phyloP scores from a whole-genome alignment of 2,797 vertebrate genomes.

The Sarcoramphus papa region DNA sequence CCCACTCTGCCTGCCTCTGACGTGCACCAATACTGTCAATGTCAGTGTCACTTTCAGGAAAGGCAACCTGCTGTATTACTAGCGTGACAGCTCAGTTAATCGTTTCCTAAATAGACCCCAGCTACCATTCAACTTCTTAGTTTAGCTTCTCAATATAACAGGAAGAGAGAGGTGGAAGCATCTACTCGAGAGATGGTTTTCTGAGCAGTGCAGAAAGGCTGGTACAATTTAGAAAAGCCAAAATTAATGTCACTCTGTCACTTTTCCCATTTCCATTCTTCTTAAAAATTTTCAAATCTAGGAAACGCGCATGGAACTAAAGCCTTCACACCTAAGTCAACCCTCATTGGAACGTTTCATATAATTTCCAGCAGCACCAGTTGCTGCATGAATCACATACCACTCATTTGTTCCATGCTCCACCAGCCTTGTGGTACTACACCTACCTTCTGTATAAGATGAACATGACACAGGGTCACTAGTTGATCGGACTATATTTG shows the following conservation, averaged over 20 bases:
- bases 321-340: background rate
- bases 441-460: constrained; percentile 80
- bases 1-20: background rate
- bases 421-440: background rate
- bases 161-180: background rate
- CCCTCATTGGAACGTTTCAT: accelerated
- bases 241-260: background rate
- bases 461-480: constrained; percentile 90
- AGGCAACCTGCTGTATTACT: background rate
- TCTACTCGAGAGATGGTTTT: background rate
- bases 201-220: background rate
- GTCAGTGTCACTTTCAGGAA: background rate
- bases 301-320: background rate
- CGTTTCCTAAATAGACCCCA: background rate
- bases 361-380: background rate
- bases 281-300: background rate
- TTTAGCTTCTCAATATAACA: background rate
- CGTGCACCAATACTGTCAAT: background rate
- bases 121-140: background rate
- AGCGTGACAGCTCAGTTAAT: background rate
- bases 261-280: background rate
- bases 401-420: accelerated
- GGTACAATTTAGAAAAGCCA: background rate
- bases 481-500: constrained; percentile 87
- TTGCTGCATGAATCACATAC: background rate